Base-by-base conservation (phyloP, 2,888 invertebrate genomes). In the Lasioglossum calceatum region DNA sequence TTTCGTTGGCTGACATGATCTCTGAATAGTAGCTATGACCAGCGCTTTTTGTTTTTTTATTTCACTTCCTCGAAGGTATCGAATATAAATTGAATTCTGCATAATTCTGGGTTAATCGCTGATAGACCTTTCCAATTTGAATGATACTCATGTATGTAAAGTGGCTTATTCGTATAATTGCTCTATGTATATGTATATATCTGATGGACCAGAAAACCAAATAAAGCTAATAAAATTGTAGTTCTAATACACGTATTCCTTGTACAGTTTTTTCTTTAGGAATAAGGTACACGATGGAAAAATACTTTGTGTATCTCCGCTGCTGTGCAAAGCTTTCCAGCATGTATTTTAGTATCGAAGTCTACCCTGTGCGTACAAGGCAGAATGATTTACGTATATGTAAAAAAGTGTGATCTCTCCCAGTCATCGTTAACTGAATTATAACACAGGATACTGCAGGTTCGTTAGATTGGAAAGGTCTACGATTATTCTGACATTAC, bases 111-210 rank as follows among this genome's bases (percentile, higher is more conserved):
- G 58, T 86, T 84, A 82, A 87, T 75, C 90, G 83, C 81, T 79
- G 81, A 88, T 90, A 91, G 91, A 91, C 90, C 91, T 91, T 91
- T 91, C 91, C 91, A 91, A 91, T 87, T 87, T 90, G 75, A 64
- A 70, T 84, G 70, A 75, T 67, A 85, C 64, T 81, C 71, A 77
- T 86, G 81, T 77, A 79, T 76, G 64, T 83, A 82, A 88, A 80
- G 76, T 82, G 71, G 71, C 70, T 79, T 75, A 70, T 86, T 81
- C 77, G n/a, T 84, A 74, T 67, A 78, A 83, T 32, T 79, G 64
- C 36, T 83, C 82, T 82, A 79, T 82, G 77, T 81, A 82, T 67
- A 79, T 82, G 50, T 88, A 70, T 58, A 70, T 71, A 82, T 44
- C 44, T 44, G 44, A 44, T 87, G 50, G 72, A 87, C 39, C 84